Conservation (phyloP, 1,140 invertebrate species). For the Hylyphantes graminicola region DNA sequence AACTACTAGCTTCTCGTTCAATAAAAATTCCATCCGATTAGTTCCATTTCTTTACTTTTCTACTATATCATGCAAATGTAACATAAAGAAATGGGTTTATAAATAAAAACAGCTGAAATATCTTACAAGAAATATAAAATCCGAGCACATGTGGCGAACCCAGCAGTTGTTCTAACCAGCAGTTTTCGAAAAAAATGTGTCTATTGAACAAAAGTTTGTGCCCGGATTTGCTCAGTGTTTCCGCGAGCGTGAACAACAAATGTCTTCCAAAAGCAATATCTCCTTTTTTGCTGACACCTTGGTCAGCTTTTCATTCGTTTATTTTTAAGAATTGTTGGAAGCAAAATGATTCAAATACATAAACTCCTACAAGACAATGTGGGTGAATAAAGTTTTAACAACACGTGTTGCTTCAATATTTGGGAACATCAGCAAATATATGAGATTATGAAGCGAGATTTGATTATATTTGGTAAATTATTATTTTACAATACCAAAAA, state of each 20-base stretch:
- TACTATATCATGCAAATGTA: too few species aligned
- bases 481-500: too few species aligned
- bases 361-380: not conserved
- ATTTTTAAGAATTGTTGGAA: not conserved
- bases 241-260: slow-evolving; percentile 16
- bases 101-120: too few species aligned
- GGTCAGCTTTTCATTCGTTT: slow-evolving; percentile 41
- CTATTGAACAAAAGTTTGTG: slow-evolving; percentile 15
- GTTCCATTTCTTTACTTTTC: too few species aligned
- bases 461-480: too few species aligned
- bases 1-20: too few species aligned
- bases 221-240: slow-evolving; percentile 9
- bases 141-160: not conserved
- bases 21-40: too few species aligned
- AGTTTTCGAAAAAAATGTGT: not conserved
- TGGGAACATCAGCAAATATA: too few species aligned
- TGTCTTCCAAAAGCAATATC: slow-evolving; percentile 29
- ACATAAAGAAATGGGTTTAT: too few species aligned
- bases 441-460: too few species aligned
- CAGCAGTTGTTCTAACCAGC: slow-evolving; percentile 14
- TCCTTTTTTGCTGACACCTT: slow-evolving; percentile 42
- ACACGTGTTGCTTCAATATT: not conserved
- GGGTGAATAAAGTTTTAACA: not conserved
- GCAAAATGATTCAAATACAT: slow-evolving; percentile 4
- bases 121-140: too few species aligned